phyloP scores from a whole-genome alignment of 2,888 invertebrate genomes.

The Volucella inanis region DNA sequence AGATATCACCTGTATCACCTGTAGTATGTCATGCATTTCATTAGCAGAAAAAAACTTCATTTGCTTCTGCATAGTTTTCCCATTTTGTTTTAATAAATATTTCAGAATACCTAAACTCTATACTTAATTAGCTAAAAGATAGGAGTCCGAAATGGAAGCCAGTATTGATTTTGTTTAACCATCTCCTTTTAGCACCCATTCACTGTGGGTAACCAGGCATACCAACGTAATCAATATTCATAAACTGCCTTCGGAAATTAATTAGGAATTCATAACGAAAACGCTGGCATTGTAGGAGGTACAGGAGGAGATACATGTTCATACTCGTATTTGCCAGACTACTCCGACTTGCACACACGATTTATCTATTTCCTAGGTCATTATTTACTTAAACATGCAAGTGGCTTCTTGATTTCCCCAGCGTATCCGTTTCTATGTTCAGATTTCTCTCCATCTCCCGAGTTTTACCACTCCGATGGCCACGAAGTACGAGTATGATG shows the following conservation, averaged over 20 bases:
- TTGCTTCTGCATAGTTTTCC: too few relatives aligned
- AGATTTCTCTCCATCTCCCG: neutral
- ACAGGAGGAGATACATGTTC: neutral
- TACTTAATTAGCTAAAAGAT: neutral
- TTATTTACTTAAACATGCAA: constrained; percentile 58
- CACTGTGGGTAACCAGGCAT: constrained; percentile 2
- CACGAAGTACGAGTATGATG: neutral
- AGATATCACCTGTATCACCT: too few relatives aligned
- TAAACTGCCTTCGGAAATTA: constrained; percentile 58
- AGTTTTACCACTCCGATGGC: neutral
- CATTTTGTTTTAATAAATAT: neutral
- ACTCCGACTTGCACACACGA: constrained; percentile 39
- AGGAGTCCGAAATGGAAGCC: too few relatives aligned
- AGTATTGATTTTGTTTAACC: constrained; percentile 40
- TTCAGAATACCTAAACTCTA: constrained; percentile 1
- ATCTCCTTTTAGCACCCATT: constrained; percentile 10
- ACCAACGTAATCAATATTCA: constrained; percentile 64
- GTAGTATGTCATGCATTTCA: too few relatives aligned
- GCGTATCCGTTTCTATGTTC: constrained; percentile 17
- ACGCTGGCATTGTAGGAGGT: constrained; percentile 20
- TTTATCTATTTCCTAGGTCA: constrained; percentile 66
- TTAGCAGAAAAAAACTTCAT: too few relatives aligned
- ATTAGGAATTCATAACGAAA: constrained; percentile 72
- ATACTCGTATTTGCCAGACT: neutral
- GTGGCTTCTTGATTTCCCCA: constrained; percentile 59